Conservation (phyloP, 1,140 invertebrate species). For the Hydropsyche tenuis region DNA sequence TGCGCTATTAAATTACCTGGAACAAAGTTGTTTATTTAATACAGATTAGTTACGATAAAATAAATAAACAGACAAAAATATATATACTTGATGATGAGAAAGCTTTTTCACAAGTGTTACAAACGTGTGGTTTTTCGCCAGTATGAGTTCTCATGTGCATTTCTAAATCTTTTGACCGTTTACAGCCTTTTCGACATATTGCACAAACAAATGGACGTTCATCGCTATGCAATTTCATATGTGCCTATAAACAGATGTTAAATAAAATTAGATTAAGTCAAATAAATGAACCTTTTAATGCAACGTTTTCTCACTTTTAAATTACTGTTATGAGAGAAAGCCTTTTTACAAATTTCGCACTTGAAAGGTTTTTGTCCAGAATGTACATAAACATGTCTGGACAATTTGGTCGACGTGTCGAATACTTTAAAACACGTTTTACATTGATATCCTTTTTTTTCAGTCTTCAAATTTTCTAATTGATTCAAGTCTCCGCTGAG, state of each 20-base stretch:
- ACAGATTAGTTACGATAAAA: background rate
- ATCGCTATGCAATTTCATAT: slow-evolving; percentile 70
- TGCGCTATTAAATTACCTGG: slow-evolving; percentile 62
- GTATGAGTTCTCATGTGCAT: slow-evolving; percentile 64
- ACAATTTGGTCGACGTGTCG: slow-evolving; percentile 41
- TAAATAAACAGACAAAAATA: slow-evolving; percentile 7
- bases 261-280: background rate
- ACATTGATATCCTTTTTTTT: slow-evolving; percentile 41
- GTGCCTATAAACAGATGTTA: slow-evolving; percentile 47
- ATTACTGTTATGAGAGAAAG: slow-evolving; percentile 49
- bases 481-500: slow-evolving; percentile 27
- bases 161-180: slow-evolving; percentile 63
- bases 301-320: slow-evolving; percentile 40
- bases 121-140: slow-evolving; percentile 67
- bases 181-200: slow-evolving; percentile 60
- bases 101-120: slow-evolving; percentile 61
- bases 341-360: slow-evolving; percentile 47
- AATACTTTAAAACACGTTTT: slow-evolving; percentile 48
- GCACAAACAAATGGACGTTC: slow-evolving; percentile 73
- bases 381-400: slow-evolving; percentile 43
- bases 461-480: slow-evolving; percentile 37
- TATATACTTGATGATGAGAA: slow-evolving; percentile 64
- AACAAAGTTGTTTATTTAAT: slow-evolving; percentile 4
- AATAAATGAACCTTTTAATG: background rate
- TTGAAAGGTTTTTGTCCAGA: slow-evolving; percentile 47